These are phyloP conservation scores for Drosophila tanythrix DNA, from an alignment of 2,888 invertebrate species.

Conservation along the genomic window DNA sequence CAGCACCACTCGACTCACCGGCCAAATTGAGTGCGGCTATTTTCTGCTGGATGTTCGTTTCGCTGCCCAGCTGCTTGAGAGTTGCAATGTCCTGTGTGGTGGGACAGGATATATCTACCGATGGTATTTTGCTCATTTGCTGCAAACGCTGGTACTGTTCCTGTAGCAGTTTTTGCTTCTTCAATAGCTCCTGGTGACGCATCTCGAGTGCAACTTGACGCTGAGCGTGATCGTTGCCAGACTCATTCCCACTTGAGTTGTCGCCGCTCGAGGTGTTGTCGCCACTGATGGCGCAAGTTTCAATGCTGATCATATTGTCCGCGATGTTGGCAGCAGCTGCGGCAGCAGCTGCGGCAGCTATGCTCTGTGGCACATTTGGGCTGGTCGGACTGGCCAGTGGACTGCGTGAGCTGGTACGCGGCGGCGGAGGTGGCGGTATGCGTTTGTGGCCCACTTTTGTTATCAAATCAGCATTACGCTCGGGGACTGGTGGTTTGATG, in stretches of 20 bases:
- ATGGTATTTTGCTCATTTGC: slow-evolving; percentile 92
- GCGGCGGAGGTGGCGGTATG: slow-evolving; percentile 95
- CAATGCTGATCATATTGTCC: slow-evolving; percentile 45
- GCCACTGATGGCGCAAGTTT: slow-evolving; percentile 46
- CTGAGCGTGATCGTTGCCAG: slow-evolving; percentile 90
- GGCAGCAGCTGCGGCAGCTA: slow-evolving; percentile 82
- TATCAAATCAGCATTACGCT: slow-evolving; percentile 91
- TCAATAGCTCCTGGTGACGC: slow-evolving; percentile 94
- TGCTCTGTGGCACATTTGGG: slow-evolving; percentile 88
- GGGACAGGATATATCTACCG: slow-evolving; percentile 87
- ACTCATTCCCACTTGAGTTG: slow-evolving; percentile 91
- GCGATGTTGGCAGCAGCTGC: slow-evolving; percentile 78
- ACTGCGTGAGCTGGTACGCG: slow-evolving; percentile 95
- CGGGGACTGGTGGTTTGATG: slow-evolving; percentile 92
- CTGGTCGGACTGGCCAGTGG: slow-evolving; percentile 94
- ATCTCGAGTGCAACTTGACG: slow-evolving; percentile 93
- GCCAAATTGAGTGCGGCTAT: slow-evolving; percentile 69
- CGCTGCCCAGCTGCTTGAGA: slow-evolving; percentile 94
- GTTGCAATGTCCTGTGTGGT: slow-evolving; percentile 85
- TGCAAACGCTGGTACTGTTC: slow-evolving; percentile 96
- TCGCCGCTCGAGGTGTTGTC: slow-evolving; percentile 84
- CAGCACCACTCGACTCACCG: slow-evolving; percentile 48
- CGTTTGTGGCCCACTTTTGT: slow-evolving; percentile 90
- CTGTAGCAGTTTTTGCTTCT: slow-evolving; percentile 94
- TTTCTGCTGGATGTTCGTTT: slow-evolving; percentile 93